Percentiles rank a stretch among this genome's conserved stretches.
These are phyloP conservation scores for Tinamus guttatus DNA, from an alignment of 2,113 vertebrate species.

Conservation along the genomic window DNA sequence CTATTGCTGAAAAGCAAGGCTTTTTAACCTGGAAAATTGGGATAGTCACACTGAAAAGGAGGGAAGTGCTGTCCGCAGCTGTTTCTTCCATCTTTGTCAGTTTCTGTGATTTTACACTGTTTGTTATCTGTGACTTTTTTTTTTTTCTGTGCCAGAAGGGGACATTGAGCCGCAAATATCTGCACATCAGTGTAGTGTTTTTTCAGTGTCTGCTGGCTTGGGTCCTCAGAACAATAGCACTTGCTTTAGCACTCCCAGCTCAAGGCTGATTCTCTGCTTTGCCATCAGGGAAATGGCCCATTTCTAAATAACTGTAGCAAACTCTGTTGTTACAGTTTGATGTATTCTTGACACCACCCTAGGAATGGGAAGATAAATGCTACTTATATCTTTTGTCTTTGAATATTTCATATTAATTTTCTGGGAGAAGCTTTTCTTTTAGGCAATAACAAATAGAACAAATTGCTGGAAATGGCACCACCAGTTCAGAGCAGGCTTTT, in stretches of 20 bases:
- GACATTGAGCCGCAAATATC: neutral
- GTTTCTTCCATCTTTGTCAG: neutral
- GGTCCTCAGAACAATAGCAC: neutral
- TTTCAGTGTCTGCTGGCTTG: neutral
- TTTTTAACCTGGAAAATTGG: neutral
- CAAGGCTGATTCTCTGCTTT: neutral
- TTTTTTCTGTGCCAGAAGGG: neutral
- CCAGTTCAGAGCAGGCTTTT: conserved; percentile 19
- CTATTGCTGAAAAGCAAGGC: neutral
- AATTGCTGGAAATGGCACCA: conserved; percentile 50
- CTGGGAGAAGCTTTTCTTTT: conserved; percentile 37
- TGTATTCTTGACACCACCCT: conserved; percentile 53
- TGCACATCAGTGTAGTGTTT: neutral
- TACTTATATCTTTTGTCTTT: conserved; percentile 48
- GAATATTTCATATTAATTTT: conserved; percentile 63
- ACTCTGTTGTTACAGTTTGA: conserved; percentile 50
- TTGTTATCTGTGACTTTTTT: neutral
- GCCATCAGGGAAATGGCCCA: neutral
- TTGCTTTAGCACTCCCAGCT: neutral
- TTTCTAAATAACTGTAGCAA: conserved; percentile 50
- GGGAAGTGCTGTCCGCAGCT: neutral
- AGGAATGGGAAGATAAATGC: conserved; percentile 38
- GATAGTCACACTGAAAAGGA: neutral
- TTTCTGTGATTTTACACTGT: neutral
- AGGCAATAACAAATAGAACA: conserved; percentile 50